phyloP scores from a whole-genome alignment of 2,888 invertebrate species.

The Eupithecia abbreviata region DNA sequence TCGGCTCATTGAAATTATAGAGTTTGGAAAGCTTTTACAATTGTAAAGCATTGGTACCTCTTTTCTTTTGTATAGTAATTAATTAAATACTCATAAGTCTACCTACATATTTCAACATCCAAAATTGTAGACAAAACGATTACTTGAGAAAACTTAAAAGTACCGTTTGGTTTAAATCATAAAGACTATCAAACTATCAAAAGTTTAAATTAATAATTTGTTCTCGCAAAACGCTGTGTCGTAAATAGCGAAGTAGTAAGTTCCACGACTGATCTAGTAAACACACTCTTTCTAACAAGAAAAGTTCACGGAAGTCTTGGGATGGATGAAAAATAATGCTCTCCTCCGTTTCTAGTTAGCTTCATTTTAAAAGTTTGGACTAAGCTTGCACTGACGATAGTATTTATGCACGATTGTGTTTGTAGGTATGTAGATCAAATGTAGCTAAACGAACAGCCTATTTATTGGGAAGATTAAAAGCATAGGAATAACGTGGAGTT shows the following conservation, averaged over 20 bases:
- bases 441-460: neutral
- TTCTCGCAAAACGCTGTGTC: conserved; percentile 46
- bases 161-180: conserved; percentile 35
- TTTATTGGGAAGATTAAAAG: neutral
- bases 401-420: neutral
- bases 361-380: conserved; percentile 28
- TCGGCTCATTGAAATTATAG: conserved; percentile 18
- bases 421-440: neutral
- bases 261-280: conserved; percentile 50
- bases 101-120: neutral
- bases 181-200: conserved; percentile 31
- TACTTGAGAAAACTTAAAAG: neutral
- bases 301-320: conserved; percentile 57
- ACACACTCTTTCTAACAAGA: conserved; percentile 62
- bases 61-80: neutral
- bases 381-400: neutral
- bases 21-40: conserved; percentile 20
- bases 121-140: neutral
- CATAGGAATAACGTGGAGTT: neutral
- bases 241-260: conserved; percentile 46
- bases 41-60: conserved; percentile 5
- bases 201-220: conserved; percentile 52
- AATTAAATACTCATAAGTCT: neutral
- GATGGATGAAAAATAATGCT: conserved; percentile 41
- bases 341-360: conserved; percentile 18